A percentile compares a stretch with the other conserved stretches of the same genome.
These are phyloP conservation scores for Streptopelia turtur DNA, from an alignment of 2,797 vertebrate genomes.

Conservation along the genomic window DNA sequence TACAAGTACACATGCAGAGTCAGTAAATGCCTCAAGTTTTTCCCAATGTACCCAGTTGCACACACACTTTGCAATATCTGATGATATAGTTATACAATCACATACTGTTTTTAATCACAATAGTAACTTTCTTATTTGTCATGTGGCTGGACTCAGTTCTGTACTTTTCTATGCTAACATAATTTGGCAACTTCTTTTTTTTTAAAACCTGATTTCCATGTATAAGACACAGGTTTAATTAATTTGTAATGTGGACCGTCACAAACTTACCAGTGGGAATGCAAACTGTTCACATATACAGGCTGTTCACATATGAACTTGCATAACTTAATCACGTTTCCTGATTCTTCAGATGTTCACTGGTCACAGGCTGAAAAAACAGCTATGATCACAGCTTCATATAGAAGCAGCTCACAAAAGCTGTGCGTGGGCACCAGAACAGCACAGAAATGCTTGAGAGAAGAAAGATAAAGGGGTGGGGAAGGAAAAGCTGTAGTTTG, in stretches of 20 bases:
- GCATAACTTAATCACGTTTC: neutral
- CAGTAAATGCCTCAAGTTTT: neutral
- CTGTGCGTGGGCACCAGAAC: neutral
- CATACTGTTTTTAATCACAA: neutral
- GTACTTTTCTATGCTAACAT: neutral
- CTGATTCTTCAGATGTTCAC: neutral
- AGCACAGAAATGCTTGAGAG: neutral
- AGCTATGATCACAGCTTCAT: neutral
- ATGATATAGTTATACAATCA: neutral
- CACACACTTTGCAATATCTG: neutral
- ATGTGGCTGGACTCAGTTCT: neutral
- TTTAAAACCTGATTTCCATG: neutral
- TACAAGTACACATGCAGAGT: neutral
- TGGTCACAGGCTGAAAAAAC: neutral
- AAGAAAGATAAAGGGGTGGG: neutral
- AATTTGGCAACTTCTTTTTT: neutral
- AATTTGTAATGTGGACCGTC: neutral
- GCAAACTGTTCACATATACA: neutral
- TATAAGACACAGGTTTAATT: neutral
- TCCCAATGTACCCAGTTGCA: accelerated
- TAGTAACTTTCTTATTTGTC: neutral
- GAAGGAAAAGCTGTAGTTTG: neutral
- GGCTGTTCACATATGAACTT: neutral
- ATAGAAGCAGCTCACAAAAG: neutral
- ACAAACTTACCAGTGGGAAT: neutral